These are phyloP conservation scores for Rhingia rostrata DNA, from an alignment of 2,888 invertebrate species.

Conservation along the genomic window DNA sequence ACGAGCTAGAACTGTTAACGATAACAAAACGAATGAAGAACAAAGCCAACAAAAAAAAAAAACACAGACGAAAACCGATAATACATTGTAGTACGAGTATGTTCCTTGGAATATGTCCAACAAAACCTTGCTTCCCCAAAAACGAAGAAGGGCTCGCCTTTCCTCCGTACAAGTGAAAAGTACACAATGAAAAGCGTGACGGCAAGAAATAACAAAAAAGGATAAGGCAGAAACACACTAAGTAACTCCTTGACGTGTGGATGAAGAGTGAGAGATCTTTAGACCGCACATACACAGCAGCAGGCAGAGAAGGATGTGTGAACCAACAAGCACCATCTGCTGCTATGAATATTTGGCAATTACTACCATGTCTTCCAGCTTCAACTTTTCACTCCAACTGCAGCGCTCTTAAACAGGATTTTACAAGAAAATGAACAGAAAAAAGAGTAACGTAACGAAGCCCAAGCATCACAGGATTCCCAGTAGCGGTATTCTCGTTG, in stretches of 20 bases:
- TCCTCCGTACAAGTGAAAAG: conserved; percentile 64
- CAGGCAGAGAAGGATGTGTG: conserved; percentile 22
- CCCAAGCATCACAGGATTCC: conserved; percentile 46
- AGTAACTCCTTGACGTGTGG: conserved; percentile 71
- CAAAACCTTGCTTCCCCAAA: conserved; percentile 17
- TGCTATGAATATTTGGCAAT: conserved; percentile 73
- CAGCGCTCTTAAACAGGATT: conserved; percentile 31
- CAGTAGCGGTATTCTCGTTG: conserved; percentile 4
- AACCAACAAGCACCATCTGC: conserved; percentile 69
- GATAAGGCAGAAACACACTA: conserved; percentile 55
- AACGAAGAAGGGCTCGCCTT: conserved; percentile 39
- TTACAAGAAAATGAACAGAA: background rate
- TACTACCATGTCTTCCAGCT: conserved; percentile 46
- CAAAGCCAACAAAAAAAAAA: conserved; percentile 13
- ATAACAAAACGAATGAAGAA: background rate
- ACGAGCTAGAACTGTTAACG: conserved; percentile 34
- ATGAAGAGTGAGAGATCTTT: conserved; percentile 63
- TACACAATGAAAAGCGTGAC: conserved; percentile 72
- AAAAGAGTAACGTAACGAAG: background rate
- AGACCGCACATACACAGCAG: conserved; percentile 43
- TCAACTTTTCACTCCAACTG: background rate
- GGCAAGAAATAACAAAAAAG: conserved; percentile 45
- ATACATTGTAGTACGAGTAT: conserved; percentile 65
- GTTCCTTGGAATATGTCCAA: conserved; percentile 68
- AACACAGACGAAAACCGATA: conserved; percentile 40